Base-by-base conservation (phyloP, 2,113 vertebrate species). In the Scomber colias region DNA sequence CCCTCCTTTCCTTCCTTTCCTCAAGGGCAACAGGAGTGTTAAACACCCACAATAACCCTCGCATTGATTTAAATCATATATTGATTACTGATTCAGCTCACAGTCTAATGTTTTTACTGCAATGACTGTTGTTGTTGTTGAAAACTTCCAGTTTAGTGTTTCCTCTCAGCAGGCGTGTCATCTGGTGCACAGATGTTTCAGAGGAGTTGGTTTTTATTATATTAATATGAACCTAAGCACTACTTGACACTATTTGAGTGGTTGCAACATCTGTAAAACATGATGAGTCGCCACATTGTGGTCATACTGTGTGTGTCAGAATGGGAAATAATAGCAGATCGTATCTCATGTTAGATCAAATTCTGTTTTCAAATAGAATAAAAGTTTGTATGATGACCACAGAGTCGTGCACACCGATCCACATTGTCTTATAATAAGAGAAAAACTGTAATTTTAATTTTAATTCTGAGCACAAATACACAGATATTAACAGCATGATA, bases 111-210 rank as follows among this genome's bases (percentile, higher is more conserved):
- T 13, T 53, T 73, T 74, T 45, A 44, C 51, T 40, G 35, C 35
- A 40, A 40, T 9, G 35, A 10, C 35, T 40, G 35, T 40, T 40
- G 24, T 21, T 21, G 21, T 27, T 27, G 7, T 40, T 40, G 35
- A 40, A 40, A 40, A 40, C 6, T 13, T 21, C 8, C 35, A 19
- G 31, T 17, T 27, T 19, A 3, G 2, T 13, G 45, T 66, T 75
- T 53, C 62, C 46, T 77, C 24, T 19, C 21, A 24, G 17, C n/a
- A 27, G 48, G 8, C 30, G 0, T 10, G 31, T 55, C 56, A 16
- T 77, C 56, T 85, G 82, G 75, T 48, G 16, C 14, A 66, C 88
- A 87, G 66, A 87, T 85, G 85, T 85, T 40, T 75, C 19, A 40
- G 45, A 40, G 27, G 3, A 63, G 11, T 44, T 11, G 35, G 3